Evolutionary conservation across 30 jellyfish, hydroid and myxozoan genomes (phyloP), one percentile per base, ranked within the genome.

Genomic region (Aurelia sp.): DNA sequence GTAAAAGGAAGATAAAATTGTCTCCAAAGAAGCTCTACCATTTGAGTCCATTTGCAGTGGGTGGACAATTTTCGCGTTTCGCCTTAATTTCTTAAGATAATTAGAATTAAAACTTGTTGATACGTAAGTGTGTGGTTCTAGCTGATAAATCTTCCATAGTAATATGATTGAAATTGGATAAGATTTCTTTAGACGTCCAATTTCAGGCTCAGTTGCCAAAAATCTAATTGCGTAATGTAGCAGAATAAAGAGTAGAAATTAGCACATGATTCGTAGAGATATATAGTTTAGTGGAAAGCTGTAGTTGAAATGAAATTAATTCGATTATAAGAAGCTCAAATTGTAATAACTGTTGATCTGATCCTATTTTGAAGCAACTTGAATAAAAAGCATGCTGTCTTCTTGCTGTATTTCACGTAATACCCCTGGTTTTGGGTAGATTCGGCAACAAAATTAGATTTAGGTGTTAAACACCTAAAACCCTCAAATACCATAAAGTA

Each of bases 191-290:
- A 30, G 40, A 73, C 40, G 30, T 19, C 21, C 51, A 66, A 50
- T 27, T 23, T 84, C 71, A 23, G 87, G 93, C 87, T 84, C 87
- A 73, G 44, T 62, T 84, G 73, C 81, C 75, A 76, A 62, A 84
- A 84, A 84, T 84, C 87, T 73, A 73, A 84, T 84, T 84, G 40
- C 20, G 87, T 60, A 22, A 72, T 51, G 27, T 64, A 84, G 74
- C 74, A 60, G 84, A 72, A 71, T 71, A 65, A 84, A 22, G 69
- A 84, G 82, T 16, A 69, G 61, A 72, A 71, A 84, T 72, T 22
- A 40, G 82, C 74, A 23, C 53, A 40, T 74, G 73, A 30, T 64
- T 81, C 65, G 66, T 37, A 64, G 73, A 73, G 52, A 47, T 31
- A 71, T n/a, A 78, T 15, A 62, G 51, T 33, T 37, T 13, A 19